Conservation (phyloP, 1,140 invertebrate species). For the Drosophila eugracilis region DNA sequence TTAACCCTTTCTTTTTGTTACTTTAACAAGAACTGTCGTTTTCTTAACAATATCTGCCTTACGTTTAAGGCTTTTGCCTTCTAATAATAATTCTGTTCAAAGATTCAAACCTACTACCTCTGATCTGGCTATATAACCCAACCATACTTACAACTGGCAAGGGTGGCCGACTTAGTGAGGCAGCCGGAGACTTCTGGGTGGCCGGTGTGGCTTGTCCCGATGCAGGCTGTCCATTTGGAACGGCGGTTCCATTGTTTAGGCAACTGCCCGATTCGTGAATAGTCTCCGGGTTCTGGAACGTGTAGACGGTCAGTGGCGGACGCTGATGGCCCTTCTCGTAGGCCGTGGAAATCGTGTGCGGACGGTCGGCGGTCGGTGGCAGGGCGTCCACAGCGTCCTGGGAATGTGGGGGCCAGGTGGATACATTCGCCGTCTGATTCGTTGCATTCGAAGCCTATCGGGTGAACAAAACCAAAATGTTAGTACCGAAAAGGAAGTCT, state of each 20-base stretch:
- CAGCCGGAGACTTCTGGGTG: conserved; percentile 81
- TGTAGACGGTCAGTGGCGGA: conserved; percentile 94
- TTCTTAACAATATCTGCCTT: too few species aligned
- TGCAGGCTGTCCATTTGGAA: conserved; percentile 19
- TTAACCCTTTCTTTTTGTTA: too few species aligned
- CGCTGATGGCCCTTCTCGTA: conserved; percentile 94
- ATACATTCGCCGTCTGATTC: conserved; percentile 80
- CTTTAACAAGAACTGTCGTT: too few species aligned
- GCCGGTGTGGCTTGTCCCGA: conserved; percentile 73
- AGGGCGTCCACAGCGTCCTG: conserved; percentile 88
- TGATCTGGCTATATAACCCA: not conserved
- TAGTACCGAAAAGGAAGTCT: not conserved
- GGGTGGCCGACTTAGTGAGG: conserved; percentile 86
- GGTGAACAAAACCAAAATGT: not conserved
- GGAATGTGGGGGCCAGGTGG: conserved; percentile 85
- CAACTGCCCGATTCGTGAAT: conserved; percentile 83
- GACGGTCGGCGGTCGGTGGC: conserved; percentile 90
- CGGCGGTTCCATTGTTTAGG: conserved; percentile 37
- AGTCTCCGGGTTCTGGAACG: conserved; percentile 91
- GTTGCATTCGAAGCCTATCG: conserved; percentile 74
- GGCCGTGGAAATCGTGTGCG: conserved; percentile 96
- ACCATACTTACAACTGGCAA: conserved; percentile 87
- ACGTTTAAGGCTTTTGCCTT: too few species aligned
- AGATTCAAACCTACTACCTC: too few species aligned
- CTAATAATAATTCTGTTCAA: too few species aligned